Evolutionary conservation across 1,140 invertebrate genomes (phyloP).

Genomic region (Trinorchestia longiramus): DNA sequence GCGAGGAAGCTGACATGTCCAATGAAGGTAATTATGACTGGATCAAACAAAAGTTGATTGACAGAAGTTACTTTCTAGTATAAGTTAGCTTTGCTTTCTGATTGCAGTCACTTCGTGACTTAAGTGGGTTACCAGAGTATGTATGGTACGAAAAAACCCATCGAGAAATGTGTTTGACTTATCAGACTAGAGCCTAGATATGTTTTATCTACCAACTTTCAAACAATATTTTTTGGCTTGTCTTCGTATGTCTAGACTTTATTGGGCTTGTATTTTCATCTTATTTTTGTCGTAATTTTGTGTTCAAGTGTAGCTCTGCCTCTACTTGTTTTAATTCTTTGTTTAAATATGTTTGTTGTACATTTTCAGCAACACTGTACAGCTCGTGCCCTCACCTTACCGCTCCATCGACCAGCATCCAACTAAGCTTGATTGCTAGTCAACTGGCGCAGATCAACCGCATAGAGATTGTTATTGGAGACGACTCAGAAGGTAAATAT

Average conservation of each 20-base stretch:
- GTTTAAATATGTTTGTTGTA: neutral
- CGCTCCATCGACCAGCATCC: neutral
- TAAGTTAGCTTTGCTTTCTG: too few relatives aligned
- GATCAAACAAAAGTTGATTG: neutral
- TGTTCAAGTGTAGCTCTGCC: neutral
- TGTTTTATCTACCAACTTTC: too few relatives aligned
- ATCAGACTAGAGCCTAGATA: too few relatives aligned
- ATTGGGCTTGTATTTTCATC: too few relatives aligned
- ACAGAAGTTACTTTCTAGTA: neutral
- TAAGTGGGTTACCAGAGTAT: too few relatives aligned
- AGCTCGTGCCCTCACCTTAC: slow-evolving; percentile 14
- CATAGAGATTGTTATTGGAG: neutral
- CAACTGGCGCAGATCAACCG: neutral
- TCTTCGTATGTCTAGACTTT: too few relatives aligned
- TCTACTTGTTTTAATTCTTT: neutral
- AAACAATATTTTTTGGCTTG: too few relatives aligned
- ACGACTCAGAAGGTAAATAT: neutral
- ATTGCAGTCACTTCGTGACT: too few relatives aligned
- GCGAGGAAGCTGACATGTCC: neutral
- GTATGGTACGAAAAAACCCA: too few relatives aligned
- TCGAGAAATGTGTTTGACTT: too few relatives aligned
- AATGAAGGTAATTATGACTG: neutral
- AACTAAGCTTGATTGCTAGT: neutral
- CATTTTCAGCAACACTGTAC: neutral
- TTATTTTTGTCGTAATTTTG: neutral